Base-by-base conservation (phyloP, 1,140 invertebrate genomes). In the Stenopsyche tienmushanensis region DNA sequence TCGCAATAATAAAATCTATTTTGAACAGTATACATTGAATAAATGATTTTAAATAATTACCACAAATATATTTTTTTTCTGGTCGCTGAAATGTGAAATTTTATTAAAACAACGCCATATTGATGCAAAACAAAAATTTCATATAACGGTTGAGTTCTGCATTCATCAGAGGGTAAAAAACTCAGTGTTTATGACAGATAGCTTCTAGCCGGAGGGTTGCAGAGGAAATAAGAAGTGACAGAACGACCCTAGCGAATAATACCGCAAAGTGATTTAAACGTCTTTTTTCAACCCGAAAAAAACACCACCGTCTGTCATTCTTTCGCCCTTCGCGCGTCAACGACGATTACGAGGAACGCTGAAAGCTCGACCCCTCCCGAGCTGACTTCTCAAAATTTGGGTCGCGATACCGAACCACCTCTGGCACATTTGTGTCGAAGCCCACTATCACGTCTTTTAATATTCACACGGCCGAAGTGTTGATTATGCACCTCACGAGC, bases 101-200 rank as follows among this genome's bases (percentile, higher is more conserved):
- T n/a, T n/a, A n/a, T n/a, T n/a, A n/a, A n/a, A n/a, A n/a, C n/a
- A n/a, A n/a, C n/a, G n/a, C n/a, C n/a, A 34, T 34, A 34, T 13
- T 7, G 5, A 49, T 21, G 23, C 15, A 18, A 13, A 9, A 10
- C 34, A 58, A 58, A 58, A 26, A 2, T 41, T 2, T 1, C n/a
- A n/a, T 7, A 10, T 21, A 5, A 15, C 59, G 2, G 26, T 5
- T 17, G 2, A 53, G 59, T 20, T 9, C n/a, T 13, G 10, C 25
- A 18, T 29, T 44, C 10, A 52, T 41, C 21, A 5, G 21, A 29
- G 39, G 25, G 29, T 34, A 13, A 21, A n/a, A n/a, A n/a, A n/a
- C n/a, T n/a, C n/a, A n/a, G n/a, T 47, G 26, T 53, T 62, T 62
- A 62, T 62, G 29, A 63, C 49, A 63, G 60, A 53, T 63, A 24